Percentiles rank a stretch among this genome's conserved stretches.
Conservation (phyloP, 2,113 vertebrate genomes). For the Verasper variegatus region DNA sequence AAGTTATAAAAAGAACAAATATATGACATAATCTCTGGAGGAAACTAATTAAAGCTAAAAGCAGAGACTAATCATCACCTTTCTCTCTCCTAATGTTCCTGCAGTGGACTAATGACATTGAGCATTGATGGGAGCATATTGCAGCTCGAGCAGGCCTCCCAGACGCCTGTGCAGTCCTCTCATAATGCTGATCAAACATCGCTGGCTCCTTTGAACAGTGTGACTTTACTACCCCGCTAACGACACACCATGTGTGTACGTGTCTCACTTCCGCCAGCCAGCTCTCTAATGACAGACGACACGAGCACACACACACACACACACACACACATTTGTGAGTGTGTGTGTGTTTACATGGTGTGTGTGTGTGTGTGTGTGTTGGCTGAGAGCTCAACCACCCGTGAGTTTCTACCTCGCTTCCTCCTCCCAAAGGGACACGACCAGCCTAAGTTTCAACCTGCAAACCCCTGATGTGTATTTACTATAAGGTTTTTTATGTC, state of each 20-base stretch:
- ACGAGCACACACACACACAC: conserved; percentile 17
- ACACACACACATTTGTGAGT: conserved; percentile 30
- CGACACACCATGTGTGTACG: conserved; percentile 55
- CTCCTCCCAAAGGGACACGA: conserved; percentile 44
- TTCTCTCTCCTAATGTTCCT: conserved; percentile 29
- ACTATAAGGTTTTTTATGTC: conserved; percentile 45
- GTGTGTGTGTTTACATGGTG: conserved; percentile 14
- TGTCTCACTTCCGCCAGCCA: conserved; percentile 67
- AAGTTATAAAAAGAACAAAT: conserved; percentile 22
- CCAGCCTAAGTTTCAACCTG: conserved; percentile 56
- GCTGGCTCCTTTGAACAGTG: conserved; percentile 73
- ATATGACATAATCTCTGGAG: conserved; percentile 27
- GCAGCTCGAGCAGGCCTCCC: conserved; percentile 54
- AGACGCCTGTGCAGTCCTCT: conserved; percentile 57
- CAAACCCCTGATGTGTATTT: conserved; percentile 51
- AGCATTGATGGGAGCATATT: conserved; percentile 37
- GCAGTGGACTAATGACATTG: conserved; percentile 53
- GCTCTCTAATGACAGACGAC: conserved; percentile 76
- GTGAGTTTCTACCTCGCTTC: conserved; percentile 59
- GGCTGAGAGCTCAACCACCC: conserved; percentile 67
- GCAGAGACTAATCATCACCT: conserved; percentile 30
- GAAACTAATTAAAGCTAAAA: conserved; percentile 55
- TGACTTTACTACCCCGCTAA: conserved; percentile 74
- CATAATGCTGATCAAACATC: conserved; percentile 74
- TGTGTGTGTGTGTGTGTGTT: conserved; percentile 44